Base-by-base conservation (phyloP, 1,140 invertebrate species). In the Brachionus koreanus region DNA sequence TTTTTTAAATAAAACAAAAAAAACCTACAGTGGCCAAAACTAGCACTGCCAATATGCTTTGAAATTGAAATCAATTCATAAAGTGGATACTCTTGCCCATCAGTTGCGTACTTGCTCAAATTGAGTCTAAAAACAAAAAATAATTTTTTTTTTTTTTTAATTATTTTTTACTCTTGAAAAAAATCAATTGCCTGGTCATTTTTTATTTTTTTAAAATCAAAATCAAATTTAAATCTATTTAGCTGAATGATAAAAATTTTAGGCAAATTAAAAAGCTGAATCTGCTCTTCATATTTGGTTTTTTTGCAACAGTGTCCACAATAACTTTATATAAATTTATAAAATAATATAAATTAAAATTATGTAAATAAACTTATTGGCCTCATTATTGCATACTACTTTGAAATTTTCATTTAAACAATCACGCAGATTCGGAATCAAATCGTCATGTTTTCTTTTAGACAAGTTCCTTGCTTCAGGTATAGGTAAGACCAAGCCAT, bases 221-320 rank as follows among this genome's bases (percentile, higher is more conserved):
- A 2, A n/a, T 67, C 29, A 35, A n/a, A 65, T 13, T 25, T 9
- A 25, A 65, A 67, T 35, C 63, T 9, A 67, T 67, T 67, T 2
- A 67, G 4, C n/a, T 67, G 63, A 67, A 67, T 67, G 29, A 67
- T 67, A 3, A 67, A 67, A 67, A 67, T 67, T 67, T 67, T 67
- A 9, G 63, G 63, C 33, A 67, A 35, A 35, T 67, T 67, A n/a
- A 67, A 67, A 9, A 67, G n/a, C 10, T n/a, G 13, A 67, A 33
- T 13, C 29, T 67, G 23, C 13, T 67, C 63, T 35, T 37, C 10
- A 29, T 29, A 67, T 33, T 29, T 1, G 2, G 25, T 33, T 67
- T 67, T 67, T 67, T 35, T 67, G 12, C 33, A 33, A 16, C 63
- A 67, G 3, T 67, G 25, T 67, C 29, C 13, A 35, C 63, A 67